Conservation (phyloP, 2,888 invertebrate species). For the Pseudococcus longispinus region DNA sequence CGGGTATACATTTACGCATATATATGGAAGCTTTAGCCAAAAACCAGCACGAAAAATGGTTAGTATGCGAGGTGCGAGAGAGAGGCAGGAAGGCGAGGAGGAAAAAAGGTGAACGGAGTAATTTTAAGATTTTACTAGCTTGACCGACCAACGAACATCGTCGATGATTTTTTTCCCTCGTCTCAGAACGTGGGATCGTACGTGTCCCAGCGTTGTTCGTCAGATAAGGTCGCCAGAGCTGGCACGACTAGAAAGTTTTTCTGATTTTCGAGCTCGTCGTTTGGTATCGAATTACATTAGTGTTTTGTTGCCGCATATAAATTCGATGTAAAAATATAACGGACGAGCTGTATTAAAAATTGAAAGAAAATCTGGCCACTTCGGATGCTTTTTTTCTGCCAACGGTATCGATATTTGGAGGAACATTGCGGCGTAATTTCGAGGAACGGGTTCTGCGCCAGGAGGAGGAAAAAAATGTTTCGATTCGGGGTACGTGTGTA, state of each 20-base stretch:
- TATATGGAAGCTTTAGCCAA: not conserved
- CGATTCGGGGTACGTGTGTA: not conserved
- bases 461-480: not conserved
- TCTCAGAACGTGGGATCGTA: not conserved
- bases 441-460: not conserved
- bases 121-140: not conserved
- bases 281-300: not conserved
- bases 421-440: not conserved
- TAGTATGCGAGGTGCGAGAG: not conserved
- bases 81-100: not conserved
- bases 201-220: not conserved
- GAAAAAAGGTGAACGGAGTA: not conserved
- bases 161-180: not conserved
- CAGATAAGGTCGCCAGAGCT: not conserved
- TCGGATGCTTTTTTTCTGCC: not conserved
- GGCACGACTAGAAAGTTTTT: not conserved
- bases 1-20: not conserved
- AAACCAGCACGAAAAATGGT: not conserved
- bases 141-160: not conserved
- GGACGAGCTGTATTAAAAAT: not conserved
- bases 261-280: not conserved
- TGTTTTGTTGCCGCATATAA: no score
- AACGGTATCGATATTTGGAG: not conserved
- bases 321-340: no score
- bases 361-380: not conserved